A percentile compares a stretch with the other conserved stretches of the same genome.
Conservation (phyloP, 2,797 vertebrate species). For the Malurus leucopterus region DNA sequence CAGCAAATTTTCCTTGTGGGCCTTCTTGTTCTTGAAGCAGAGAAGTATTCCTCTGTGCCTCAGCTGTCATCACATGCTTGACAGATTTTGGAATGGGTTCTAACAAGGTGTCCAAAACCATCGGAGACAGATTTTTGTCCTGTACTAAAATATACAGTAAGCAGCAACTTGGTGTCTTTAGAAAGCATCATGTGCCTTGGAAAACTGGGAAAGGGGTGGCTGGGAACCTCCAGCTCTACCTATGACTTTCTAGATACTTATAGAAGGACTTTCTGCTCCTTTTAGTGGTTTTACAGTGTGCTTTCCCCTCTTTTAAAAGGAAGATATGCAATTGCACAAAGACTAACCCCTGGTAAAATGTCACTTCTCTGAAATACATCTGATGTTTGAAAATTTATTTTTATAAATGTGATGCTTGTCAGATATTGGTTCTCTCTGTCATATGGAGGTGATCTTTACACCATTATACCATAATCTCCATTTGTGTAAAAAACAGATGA, state of each 20-base stretch:
- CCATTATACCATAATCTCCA: background rate
- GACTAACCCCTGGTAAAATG: background rate
- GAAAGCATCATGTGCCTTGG: background rate
- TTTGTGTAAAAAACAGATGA: background rate
- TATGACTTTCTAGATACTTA: background rate
- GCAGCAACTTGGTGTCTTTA: conserved; percentile 16
- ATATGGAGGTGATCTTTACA: background rate
- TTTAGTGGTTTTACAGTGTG: background rate
- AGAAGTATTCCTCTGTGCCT: conserved; percentile 60
- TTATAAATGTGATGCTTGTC: background rate
- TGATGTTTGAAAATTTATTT: background rate
- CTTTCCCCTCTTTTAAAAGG: background rate
- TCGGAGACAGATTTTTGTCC: conserved; percentile 46
- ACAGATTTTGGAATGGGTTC: conserved; percentile 72
- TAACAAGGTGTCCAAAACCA: conserved; percentile 74
- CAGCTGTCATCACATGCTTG: conserved; percentile 70
- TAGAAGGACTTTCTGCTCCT: background rate
- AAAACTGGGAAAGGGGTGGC: background rate
- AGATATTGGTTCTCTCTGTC: background rate
- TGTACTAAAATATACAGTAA: conserved; percentile 36
- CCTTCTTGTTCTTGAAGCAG: conserved; percentile 61
- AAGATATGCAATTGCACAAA: background rate
- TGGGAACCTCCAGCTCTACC: background rate
- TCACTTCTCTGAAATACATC: background rate
- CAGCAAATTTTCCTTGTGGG: conserved; percentile 55